These are phyloP conservation scores for Acanthornis magna DNA, from an alignment of 2,797 vertebrate species.

Conservation along the genomic window DNA sequence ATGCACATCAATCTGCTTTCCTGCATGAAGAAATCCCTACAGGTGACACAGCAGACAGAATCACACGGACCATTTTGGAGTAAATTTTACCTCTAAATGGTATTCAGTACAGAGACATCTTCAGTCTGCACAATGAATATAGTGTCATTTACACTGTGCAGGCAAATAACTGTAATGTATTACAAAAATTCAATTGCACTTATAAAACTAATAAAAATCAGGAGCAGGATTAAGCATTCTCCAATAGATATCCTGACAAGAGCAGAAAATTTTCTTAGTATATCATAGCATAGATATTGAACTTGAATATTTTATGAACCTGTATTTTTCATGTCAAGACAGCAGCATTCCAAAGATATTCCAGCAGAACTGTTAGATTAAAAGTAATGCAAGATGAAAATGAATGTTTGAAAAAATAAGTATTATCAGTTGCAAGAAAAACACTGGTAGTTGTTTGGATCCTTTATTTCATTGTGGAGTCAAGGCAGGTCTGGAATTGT, in stretches of 20 bases:
- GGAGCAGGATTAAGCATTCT: background rate
- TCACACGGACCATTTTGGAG: background rate
- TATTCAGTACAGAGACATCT: background rate
- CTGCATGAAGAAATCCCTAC: background rate
- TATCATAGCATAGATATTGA: background rate
- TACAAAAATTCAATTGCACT: background rate
- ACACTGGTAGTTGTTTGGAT: background rate
- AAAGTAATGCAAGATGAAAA: background rate
- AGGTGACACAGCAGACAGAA: background rate
- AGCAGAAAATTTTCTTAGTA: background rate
- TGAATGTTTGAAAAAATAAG: background rate
- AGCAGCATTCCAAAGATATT: background rate
- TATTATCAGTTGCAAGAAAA: background rate
- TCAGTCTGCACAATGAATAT: background rate
- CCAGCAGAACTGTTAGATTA: background rate
- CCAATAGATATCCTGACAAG: background rate
- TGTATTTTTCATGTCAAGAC: background rate
- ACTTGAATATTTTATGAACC: background rate
- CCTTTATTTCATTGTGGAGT: background rate
- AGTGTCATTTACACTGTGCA: background rate
- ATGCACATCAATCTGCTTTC: background rate
- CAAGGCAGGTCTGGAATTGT: background rate
- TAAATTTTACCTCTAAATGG: background rate
- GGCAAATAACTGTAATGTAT: background rate
- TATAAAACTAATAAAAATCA: background rate